Evolutionary conservation across 2,888 invertebrate species (phyloP), one percentile per base, ranked within the genome.

Genomic region (Camptogramma bilineatum): DNA sequence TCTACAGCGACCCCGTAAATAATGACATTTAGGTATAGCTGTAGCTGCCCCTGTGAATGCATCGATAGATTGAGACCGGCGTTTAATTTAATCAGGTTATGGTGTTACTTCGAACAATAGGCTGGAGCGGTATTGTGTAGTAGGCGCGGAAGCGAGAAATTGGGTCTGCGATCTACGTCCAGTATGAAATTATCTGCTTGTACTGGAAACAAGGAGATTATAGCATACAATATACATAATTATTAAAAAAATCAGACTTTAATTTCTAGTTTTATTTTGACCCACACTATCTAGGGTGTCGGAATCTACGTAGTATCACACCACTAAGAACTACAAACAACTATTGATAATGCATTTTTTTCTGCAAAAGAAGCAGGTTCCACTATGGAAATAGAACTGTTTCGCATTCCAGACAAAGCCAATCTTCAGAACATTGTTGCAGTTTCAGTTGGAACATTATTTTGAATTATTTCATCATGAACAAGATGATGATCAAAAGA

Each of bases 81-180:
- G 56, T 57, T 46, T 63, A 57, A 48, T 57, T 57, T 57, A 57
- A 63, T 57, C 57, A 48, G 52, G 52, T 57, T 50, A 63, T 63
- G 57, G 57, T 53, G 48, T 57, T 63, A 42, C 48, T 21, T 47
- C 5, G 52, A 52, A 63, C 62, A 63, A 63, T 52, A 53, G 56
- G 24, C 28, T 5, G 52, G 53, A 48, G 48, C 21, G 47, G 52
- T 62, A 57, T 63, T 57, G 48, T 62, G 31, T 57, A 18, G n/a
- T 39, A 57, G 39, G 47, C 56, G 19, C 21, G 44, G 31, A 28
- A 56, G 56, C 46, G 56, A 47, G 52, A 62, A 56, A 62, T 62
- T 63, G 48, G 57, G 62, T 42, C 47, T 47, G 42, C 24, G 48
- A 42, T 39, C 46, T 47, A 31, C 24, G 42, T 48, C 28, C 46